phyloP scores from a whole-genome alignment of 2,797 vertebrate species.

The Gymnothorax reevesii region DNA sequence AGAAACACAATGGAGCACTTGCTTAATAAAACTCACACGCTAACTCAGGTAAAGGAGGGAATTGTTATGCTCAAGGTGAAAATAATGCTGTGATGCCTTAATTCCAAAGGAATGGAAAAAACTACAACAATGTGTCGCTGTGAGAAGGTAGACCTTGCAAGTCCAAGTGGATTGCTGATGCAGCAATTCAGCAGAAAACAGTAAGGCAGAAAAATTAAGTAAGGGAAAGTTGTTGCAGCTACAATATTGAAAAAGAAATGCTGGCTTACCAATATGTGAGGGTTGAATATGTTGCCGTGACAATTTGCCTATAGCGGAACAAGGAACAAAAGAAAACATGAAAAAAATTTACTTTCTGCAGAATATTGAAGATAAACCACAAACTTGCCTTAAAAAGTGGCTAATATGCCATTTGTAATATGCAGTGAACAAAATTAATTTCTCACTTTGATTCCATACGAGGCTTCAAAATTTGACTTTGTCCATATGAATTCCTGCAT shows the following conservation, averaged over 20 bases:
- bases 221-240: constrained; percentile 42
- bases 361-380: neutral
- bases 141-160: constrained; percentile 16
- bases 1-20: constrained; percentile 53
- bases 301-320: constrained; percentile 18
- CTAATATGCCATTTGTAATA: neutral
- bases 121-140: constrained; percentile 21
- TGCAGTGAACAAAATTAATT: neutral
- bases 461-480: neutral
- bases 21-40: constrained; percentile 50
- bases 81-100: constrained; percentile 40
- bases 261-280: neutral
- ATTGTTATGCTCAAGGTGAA: constrained; percentile 40
- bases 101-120: constrained; percentile 42
- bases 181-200: constrained; percentile 16
- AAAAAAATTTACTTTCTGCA: neutral
- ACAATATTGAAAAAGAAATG: constrained; percentile 20
- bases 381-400: neutral
- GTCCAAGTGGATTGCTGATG: neutral
- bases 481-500: neutral
- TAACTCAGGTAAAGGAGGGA: constrained; percentile 51
- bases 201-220: constrained; percentile 49
- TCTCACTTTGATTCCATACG: neutral
- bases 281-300: constrained; percentile 11
- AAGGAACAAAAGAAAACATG: constrained; percentile 18